phyloP scores from a whole-genome alignment of 1,140 invertebrate species.

The Pantala flavescens region DNA sequence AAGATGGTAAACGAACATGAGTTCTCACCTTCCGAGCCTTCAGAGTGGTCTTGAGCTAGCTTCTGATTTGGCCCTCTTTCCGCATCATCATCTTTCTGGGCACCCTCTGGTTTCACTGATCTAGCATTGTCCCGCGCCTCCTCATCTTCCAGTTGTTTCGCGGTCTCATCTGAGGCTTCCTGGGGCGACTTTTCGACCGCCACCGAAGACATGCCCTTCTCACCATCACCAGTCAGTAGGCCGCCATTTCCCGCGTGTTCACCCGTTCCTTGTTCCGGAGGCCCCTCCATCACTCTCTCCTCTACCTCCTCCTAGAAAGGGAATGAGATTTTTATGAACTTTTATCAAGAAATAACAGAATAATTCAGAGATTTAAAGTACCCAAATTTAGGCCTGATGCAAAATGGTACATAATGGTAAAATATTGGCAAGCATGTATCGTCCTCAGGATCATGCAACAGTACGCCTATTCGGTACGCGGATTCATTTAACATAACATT shows the following conservation, averaged over 20 bases:
- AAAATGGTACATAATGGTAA: too few species aligned
- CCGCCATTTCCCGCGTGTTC: constrained; percentile 1
- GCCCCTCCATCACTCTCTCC: background rate
- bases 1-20: too few species aligned
- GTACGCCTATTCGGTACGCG: too few species aligned
- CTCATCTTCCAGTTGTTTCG: background rate
- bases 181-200: background rate
- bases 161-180: background rate
- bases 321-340: too few species aligned
- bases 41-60: background rate
- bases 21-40: background rate
- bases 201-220: background rate
- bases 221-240: background rate
- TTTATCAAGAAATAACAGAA: too few species aligned
- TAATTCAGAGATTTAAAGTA: too few species aligned
- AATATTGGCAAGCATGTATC: too few species aligned
- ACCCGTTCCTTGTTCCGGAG: background rate
- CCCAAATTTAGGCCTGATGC: too few species aligned
- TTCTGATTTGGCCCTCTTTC: background rate
- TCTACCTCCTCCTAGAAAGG: background rate
- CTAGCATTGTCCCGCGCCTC: background rate
- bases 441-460: too few species aligned
- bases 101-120: background rate
- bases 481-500: too few species aligned
- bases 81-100: background rate